Conservation (phyloP, 2,797 vertebrate genomes). For the Catamblyrhynchus diadema region DNA sequence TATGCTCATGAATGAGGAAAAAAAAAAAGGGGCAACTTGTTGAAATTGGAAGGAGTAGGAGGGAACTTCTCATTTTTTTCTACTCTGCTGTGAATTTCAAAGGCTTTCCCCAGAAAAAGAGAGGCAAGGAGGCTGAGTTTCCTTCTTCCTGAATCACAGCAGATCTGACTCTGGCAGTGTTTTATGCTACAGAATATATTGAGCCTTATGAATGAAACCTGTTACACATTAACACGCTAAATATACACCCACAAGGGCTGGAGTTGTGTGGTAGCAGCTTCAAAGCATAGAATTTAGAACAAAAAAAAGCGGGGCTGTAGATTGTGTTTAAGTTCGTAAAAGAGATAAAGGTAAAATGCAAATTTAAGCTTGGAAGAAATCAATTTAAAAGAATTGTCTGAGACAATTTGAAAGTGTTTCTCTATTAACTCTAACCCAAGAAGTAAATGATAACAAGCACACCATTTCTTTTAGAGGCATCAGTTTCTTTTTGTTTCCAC, state of each 20-base stretch:
- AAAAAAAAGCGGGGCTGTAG: not conserved
- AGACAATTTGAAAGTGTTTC: not conserved
- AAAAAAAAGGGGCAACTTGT: not conserved
- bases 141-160: not conserved
- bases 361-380: not conserved
- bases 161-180: not conserved
- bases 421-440: not conserved
- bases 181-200: not conserved
- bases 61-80: constrained; percentile 3
- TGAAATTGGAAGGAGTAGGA: constrained; percentile 26
- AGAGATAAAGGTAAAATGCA: not conserved
- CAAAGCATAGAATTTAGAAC: not conserved
- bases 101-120: constrained; percentile 13
- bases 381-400: not conserved
- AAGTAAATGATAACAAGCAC: not conserved
- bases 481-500: not conserved
- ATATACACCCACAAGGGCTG: not conserved
- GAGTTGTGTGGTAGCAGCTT: not conserved
- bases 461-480: not conserved
- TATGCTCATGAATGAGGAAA: not conserved
- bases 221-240: not conserved
- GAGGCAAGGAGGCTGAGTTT: not conserved
- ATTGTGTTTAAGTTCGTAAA: not conserved
- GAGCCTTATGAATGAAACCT: constrained; percentile 40
- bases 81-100: not conserved